Evolutionary conservation across 2,888 invertebrate genomes (phyloP), one percentile per base, ranked within the genome.

Genomic region (Erpobdella octoculata): DNA sequence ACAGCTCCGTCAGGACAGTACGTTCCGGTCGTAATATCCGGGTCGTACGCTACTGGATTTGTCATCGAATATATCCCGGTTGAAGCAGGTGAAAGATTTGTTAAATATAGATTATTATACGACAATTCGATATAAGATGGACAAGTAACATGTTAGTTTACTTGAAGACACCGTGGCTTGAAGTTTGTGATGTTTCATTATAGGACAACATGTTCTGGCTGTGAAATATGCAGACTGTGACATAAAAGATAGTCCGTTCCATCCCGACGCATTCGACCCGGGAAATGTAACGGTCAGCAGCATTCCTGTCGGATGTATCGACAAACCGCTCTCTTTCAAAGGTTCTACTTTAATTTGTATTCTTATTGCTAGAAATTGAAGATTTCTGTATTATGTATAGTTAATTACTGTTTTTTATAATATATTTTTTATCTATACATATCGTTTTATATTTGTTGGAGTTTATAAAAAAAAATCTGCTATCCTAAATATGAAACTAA

Each of bases 221-320:
- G 72, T 77, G 33, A n/a, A 53, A 33, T 76, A 73, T 68, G 76
- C 76, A 33, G 76, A 75, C 62, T 70, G 72, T 2, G 72, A 75
- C 15, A 76, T 77, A 46, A 46, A 89, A 33, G 91, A 91, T 0
- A 91, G 91, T 71, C 92, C 92, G 0, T 92, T 91, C 87, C 89
- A 89, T 78, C 89, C 91, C 2, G 88, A 89, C 71, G 88, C 90
- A 4, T 88, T 90, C 76, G 89, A 90, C 82, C 88, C 89, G 18
- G 48, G 88, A 89, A 71, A 88, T 91, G 46, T 83, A 18, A n/a
- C 58, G 58, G 21, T 69, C 18, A 48, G 48, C 58, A 31, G 69
- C 15, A 48, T 48, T 8, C 69, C 69, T 12, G 46, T 69, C 58
- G 53, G 46, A 0, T 69, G 69, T 21, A n/a, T 69, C 58, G 58